These are phyloP conservation scores for Drosophila auraria DNA, from an alignment of 1,140 invertebrate genomes.

Conservation along the genomic window DNA sequence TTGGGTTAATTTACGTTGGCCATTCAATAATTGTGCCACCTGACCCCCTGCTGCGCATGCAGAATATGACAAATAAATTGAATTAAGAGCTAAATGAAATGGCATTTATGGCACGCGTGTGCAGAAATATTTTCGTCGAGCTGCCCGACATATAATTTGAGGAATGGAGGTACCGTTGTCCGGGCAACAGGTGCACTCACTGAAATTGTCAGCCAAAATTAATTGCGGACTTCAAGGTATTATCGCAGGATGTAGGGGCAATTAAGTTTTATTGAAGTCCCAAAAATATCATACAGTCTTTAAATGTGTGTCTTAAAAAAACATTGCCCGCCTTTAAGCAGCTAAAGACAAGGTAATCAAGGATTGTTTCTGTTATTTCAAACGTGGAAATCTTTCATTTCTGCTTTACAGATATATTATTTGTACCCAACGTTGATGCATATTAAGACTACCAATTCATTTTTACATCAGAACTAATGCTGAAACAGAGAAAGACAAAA, in stretches of 20 bases:
- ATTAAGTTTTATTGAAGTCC: neutral
- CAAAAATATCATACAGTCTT: neutral
- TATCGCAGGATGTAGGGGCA: neutral
- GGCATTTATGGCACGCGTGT: slow-evolving; percentile 63
- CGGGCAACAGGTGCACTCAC: slow-evolving; percentile 55
- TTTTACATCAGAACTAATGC: too few species aligned
- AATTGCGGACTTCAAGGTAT: neutral
- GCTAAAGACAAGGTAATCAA: too few species aligned
- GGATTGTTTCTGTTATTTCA: too few species aligned
- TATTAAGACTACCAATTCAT: too few species aligned
- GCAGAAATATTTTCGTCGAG: slow-evolving; percentile 26
- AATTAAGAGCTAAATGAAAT: slow-evolving; percentile 73
- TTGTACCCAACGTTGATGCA: too few species aligned
- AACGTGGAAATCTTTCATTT: too few species aligned
- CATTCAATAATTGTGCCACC: slow-evolving; percentile 37
- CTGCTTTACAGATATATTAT: too few species aligned
- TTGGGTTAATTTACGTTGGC: slow-evolving; percentile 72
- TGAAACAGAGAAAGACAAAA: neutral
- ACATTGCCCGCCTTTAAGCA: too few species aligned
- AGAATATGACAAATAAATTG: slow-evolving; percentile 52
- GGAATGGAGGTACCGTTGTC: slow-evolving; percentile 9
- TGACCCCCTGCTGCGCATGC: neutral
- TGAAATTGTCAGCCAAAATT: neutral
- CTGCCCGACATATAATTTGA: slow-evolving; percentile 30
- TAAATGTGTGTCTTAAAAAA: neutral